phyloP scores from a whole-genome alignment of 2,888 invertebrate species.

The Scaptomyza cyrtandrae region DNA sequence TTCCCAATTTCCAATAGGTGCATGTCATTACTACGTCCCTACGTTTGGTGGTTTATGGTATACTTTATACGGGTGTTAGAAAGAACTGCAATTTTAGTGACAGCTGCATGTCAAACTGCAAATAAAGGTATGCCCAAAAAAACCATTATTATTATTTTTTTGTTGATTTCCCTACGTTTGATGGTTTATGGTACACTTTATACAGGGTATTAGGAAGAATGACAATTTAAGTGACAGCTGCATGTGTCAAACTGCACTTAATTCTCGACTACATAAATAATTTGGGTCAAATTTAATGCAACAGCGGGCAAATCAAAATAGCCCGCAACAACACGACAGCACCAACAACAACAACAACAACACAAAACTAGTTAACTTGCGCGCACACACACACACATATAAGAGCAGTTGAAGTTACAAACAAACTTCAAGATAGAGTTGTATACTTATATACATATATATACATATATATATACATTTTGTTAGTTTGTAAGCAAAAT shows the following conservation, averaged over 20 bases:
- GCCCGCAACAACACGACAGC: slow-evolving; percentile 52
- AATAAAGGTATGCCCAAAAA: no score
- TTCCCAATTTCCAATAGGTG: no score
- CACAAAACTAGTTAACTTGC: slow-evolving; percentile 51
- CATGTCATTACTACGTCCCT: neutral
- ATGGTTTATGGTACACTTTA: neutral
- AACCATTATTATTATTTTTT: neutral
- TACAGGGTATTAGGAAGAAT: slow-evolving; percentile 32
- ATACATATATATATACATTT: neutral
- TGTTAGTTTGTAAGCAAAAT: slow-evolving; percentile 53
- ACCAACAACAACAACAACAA: slow-evolving; percentile 15
- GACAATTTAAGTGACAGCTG: slow-evolving; percentile 59
- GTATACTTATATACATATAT: neutral
- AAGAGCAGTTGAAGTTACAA: slow-evolving; percentile 31
- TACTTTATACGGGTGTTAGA: slow-evolving; percentile 16
- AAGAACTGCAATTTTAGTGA: slow-evolving; percentile 49
- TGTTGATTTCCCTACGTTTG: neutral
- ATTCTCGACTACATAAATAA: slow-evolving; percentile 64
- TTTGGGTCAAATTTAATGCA: slow-evolving; percentile 65
- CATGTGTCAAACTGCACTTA: slow-evolving; percentile 57
- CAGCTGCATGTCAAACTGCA: slow-evolving; percentile 56
- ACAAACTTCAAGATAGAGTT: slow-evolving; percentile 13
- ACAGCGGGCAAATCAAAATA: slow-evolving; percentile 48
- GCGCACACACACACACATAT: slow-evolving; percentile 11
- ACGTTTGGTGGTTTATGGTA: neutral